Percentiles rank a stretch among this genome's conserved stretches.
phyloP scores from a whole-genome alignment of 1,140 invertebrate species.

The Drosophila kanapiae region DNA sequence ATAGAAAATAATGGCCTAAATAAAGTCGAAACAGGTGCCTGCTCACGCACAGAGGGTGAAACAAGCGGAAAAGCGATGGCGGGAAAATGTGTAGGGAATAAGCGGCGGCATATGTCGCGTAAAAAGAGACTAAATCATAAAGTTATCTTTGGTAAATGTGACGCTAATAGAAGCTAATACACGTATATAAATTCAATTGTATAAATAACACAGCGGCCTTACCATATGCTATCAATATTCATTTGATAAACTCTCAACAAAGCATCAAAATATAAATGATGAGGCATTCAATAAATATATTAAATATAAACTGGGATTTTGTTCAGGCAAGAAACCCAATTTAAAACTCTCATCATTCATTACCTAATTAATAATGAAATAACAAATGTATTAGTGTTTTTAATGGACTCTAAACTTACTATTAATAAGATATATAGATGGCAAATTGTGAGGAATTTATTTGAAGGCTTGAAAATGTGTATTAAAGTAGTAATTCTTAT shows the following conservation, averaged over 20 bases:
- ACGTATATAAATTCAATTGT: constrained; percentile 9
- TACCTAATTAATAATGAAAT: background rate
- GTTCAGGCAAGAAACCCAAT: background rate
- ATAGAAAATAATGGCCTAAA: constrained; percentile 74
- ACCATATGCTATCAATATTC: constrained; percentile 7
- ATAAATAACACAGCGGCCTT: background rate
- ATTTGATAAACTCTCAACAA: background rate
- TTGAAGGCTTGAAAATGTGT: too few species aligned
- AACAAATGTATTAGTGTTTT: background rate
- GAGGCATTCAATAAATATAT: background rate
- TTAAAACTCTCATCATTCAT: background rate
- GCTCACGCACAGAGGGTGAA: background rate
- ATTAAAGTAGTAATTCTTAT: too few species aligned
- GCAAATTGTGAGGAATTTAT: too few species aligned
- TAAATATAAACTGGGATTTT: background rate
- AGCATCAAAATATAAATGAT: background rate
- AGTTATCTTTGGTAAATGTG: constrained; percentile 23
- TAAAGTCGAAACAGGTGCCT: constrained; percentile 30
- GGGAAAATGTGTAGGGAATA: constrained; percentile 12
- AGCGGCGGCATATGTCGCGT: constrained; percentile 63
- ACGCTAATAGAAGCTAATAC: constrained; percentile 23
- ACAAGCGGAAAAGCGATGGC: constrained; percentile 12
- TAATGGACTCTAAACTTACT: too few species aligned
- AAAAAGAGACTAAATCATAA: constrained; percentile 41
- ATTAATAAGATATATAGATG: too few species aligned